phyloP scores from a whole-genome alignment of 2,797 vertebrate genomes.

The Rhyacichthys aspro region DNA sequence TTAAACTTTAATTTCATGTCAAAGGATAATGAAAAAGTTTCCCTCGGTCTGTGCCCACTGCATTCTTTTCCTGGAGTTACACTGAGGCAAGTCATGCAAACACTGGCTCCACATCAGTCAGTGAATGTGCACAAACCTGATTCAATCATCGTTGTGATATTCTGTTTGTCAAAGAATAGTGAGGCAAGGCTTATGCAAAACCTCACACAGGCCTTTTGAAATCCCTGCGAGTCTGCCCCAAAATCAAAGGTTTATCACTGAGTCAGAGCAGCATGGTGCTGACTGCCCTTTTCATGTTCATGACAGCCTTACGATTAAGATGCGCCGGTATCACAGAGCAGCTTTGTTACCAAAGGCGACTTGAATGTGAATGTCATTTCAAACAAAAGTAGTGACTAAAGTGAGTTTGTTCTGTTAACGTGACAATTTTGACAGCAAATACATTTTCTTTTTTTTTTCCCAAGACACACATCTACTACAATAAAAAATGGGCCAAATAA shows the following conservation, averaged over 20 bases:
- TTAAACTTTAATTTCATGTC: not conserved
- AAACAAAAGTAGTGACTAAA: constrained; percentile 10
- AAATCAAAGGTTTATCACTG: not conserved
- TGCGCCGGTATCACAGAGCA: not conserved
- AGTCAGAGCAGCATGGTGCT: not conserved
- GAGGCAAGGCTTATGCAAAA: not conserved
- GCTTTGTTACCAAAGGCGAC: constrained; percentile 1
- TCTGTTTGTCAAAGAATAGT: not conserved
- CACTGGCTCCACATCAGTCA: not conserved
- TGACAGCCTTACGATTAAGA: constrained; percentile 5
- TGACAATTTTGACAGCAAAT: constrained; percentile 15
- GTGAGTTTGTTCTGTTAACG: constrained; percentile 11
- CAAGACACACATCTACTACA: too few species aligned
- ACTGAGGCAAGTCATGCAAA: not conserved
- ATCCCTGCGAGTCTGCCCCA: not conserved
- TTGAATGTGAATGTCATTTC: not conserved
- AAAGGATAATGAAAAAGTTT: not conserved
- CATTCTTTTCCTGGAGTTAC: not conserved
- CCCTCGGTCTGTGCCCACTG: not conserved
- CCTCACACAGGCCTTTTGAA: not conserved
- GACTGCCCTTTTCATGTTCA: not conserved
- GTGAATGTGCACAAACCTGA: not conserved
- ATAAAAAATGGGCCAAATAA: not conserved
- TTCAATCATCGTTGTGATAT: not conserved
- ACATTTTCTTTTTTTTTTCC: not conserved